Percentiles rank a stretch among this genome's conserved stretches.
These are phyloP conservation scores for Idaea aversata DNA, from an alignment of 2,888 invertebrate genomes.

Conservation along the genomic window DNA sequence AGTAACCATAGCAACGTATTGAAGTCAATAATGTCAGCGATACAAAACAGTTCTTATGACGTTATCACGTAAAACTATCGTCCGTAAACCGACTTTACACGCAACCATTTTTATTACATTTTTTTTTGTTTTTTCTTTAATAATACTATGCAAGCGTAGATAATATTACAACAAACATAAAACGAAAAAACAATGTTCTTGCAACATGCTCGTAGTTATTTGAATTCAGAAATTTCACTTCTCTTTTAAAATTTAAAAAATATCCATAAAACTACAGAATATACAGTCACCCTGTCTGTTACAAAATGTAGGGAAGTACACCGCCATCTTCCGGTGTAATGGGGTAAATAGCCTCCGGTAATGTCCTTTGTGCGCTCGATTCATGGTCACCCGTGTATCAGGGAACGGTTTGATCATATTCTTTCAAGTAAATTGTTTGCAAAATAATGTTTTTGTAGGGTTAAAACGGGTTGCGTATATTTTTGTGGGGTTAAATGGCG, in stretches of 20 bases:
- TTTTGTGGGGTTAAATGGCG: background rate
- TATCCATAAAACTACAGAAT: background rate
- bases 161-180: too few relatives aligned
- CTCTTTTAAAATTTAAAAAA: background rate
- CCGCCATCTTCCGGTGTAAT: slow-evolving; percentile 54
- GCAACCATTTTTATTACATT: too few relatives aligned
- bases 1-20: too few relatives aligned
- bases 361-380: slow-evolving; percentile 50
- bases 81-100: too few relatives aligned
- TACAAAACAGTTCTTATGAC: too few relatives aligned
- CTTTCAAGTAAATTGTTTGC: slow-evolving; percentile 24
- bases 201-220: too few relatives aligned
- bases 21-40: too few relatives aligned
- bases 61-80: too few relatives aligned
- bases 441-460: slow-evolving; percentile 8
- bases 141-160: too few relatives aligned
- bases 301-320: slow-evolving; percentile 46
- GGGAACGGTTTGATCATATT: slow-evolving; percentile 8
- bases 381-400: slow-evolving; percentile 44
- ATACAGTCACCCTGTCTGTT: slow-evolving; percentile 11
- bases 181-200: too few relatives aligned
- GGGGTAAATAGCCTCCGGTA: slow-evolving; percentile 59
- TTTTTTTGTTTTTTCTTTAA: too few relatives aligned
- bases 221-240: background rate
- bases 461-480: background rate